A percentile compares a stretch with the other conserved stretches of the same genome.
Evolutionary conservation across 2,113 vertebrate species (phyloP).

Genomic region (Paracyprichromis sp.): DNA sequence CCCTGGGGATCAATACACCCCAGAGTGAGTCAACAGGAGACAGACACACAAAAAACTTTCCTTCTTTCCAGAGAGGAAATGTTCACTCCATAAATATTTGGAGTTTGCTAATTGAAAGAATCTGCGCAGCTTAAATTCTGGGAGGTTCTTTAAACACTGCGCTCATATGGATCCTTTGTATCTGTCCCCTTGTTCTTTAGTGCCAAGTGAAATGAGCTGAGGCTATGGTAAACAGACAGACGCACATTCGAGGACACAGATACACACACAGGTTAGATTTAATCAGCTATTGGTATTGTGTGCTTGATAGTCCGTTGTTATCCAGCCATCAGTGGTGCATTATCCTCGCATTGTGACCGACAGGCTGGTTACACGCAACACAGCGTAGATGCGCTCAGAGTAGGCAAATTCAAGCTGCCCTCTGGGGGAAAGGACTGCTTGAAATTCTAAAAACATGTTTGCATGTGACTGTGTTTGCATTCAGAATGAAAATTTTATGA

Average conservation of each 20-base stretch:
- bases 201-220: slow-evolving; percentile 54
- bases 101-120: slow-evolving; percentile 70
- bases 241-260: background rate
- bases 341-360: background rate
- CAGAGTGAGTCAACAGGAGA: slow-evolving; percentile 41
- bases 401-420: background rate
- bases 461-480: slow-evolving; percentile 59
- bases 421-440: slow-evolving; percentile 7
- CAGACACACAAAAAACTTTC: slow-evolving; percentile 16
- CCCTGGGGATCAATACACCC: slow-evolving; percentile 42
- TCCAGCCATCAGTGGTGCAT: background rate
- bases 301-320: background rate
- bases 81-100: slow-evolving; percentile 71
- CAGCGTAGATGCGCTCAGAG: background rate
- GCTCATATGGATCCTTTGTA: slow-evolving; percentile 51
- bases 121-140: slow-evolving; percentile 49
- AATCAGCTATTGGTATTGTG: background rate
- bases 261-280: slow-evolving; percentile 3
- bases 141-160: slow-evolving; percentile 59
- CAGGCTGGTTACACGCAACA: slow-evolving; percentile 11
- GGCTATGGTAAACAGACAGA: slow-evolving; percentile 13
- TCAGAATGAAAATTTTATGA: slow-evolving; percentile 37
- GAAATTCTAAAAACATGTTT: slow-evolving; percentile 46
- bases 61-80: slow-evolving; percentile 64
- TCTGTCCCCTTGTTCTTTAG: slow-evolving; percentile 52